Base-by-base conservation (phyloP, 2,797 vertebrate species). In the Labroides dimidiatus region DNA sequence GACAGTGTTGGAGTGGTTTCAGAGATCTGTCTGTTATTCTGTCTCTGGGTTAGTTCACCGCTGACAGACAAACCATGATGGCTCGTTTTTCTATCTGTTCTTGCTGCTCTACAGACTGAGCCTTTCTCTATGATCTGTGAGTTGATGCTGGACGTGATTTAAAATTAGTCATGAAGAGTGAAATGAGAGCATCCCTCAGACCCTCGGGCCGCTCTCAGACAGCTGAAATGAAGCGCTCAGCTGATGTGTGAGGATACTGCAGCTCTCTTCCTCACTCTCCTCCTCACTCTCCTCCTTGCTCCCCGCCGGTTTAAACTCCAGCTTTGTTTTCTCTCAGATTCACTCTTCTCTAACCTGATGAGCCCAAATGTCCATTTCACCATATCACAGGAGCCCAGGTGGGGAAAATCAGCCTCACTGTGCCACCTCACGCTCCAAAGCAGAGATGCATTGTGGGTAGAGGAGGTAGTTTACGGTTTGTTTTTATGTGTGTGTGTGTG, bases 401-500 rank as follows among this genome's bases (percentile, higher is more conserved):
- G 15, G 52, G 2, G n/a, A 11, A 41, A 62, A 53, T 49, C 1
- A 1, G 30, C 9, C 13, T 24, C 9, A 57, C 30, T 39, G n/a
- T 48, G 52, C 2, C 15, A 36, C 9, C 13, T 39, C 10, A 39
- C 37, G 10, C 37, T 14, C 37, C 37, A 39, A 39, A 39, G 37
- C 11, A 39, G 11, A 39, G 37, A 39, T 39, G 37, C 37, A 39
- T 39, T 39, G 37, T 39, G 37, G 37, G 41, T 16, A 42, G 41
- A 42, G 41, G 41, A 42, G 41, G 15, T 5, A 17, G 41, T 16
- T 16, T 16, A 42, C 41, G 17, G 41, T 42, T 42, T 42, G 41
- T 16, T 44, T 14, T 15, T 8, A 11, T 21, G 20, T 48, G 64
- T 67, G 47, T 48, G 64, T 64, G 54, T 69, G 71, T 64, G 54